phyloP scores from a whole-genome alignment of 1,140 invertebrate genomes.

The Calephelis nemesis region DNA sequence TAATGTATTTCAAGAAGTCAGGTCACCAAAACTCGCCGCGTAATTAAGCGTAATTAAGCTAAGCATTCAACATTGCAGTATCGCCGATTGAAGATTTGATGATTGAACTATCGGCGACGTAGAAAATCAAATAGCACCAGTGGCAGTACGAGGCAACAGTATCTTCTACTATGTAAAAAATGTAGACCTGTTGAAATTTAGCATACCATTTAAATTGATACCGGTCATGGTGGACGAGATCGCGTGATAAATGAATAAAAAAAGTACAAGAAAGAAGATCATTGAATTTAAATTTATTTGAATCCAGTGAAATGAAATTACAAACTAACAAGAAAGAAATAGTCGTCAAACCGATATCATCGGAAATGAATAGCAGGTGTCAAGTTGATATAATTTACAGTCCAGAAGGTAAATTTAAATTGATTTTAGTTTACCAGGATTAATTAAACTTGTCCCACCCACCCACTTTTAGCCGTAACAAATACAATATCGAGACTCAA shows the following conservation, averaged over 20 bases:
- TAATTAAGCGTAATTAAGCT: not conserved
- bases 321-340: not conserved
- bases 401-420: constrained; percentile 1
- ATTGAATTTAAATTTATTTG: constrained; percentile 3
- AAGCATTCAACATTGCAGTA: constrained; percentile 4
- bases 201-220: not conserved
- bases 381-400: not conserved
- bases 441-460: not conserved
- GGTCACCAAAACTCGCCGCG: not conserved
- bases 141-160: not conserved
- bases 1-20: not conserved
- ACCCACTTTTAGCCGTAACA: no score
- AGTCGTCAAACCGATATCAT: not conserved
- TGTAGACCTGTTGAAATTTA: not conserved
- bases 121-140: not conserved
- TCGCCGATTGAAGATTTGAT: constrained; percentile 5
- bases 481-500: no score
- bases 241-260: constrained; percentile 5
- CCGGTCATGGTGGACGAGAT: constrained; percentile 2
- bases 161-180: constrained; percentile 3
- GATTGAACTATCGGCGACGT: not conserved
- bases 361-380: constrained; percentile 7
- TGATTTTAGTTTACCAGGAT: constrained; percentile 5
- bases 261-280: constrained; percentile 3
- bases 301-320: not conserved